Evolutionary conservation across 2,797 vertebrate genomes (phyloP).

Genomic region (Pseudochromis fuscus): DNA sequence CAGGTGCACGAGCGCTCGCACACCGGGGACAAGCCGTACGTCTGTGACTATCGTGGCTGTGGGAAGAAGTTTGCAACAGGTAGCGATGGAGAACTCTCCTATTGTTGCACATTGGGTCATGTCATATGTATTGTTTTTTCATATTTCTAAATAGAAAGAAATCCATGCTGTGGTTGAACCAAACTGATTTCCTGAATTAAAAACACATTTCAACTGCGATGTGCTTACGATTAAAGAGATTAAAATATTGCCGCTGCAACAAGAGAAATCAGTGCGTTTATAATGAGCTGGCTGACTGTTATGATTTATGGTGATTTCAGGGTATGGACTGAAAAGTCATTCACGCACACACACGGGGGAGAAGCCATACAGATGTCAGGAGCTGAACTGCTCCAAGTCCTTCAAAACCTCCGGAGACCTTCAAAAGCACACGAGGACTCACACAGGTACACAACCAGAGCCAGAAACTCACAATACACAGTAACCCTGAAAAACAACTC

Average conservation of each 20-base stretch:
- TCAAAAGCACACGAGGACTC: constrained; percentile 98
- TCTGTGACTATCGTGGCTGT: constrained; percentile 94
- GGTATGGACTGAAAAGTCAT: constrained; percentile 97
- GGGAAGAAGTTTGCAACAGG: constrained; percentile 99
- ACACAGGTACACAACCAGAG: constrained; percentile 90
- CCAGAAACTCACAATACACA: not conserved
- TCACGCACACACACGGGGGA: constrained; percentile 98
- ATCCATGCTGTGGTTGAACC: not conserved
- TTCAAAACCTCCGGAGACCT: constrained; percentile 99
- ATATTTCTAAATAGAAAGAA: not conserved
- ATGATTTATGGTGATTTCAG: constrained; percentile 72
- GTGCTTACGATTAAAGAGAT: no score
- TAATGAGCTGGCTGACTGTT: not conserved
- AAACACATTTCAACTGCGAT: no score
- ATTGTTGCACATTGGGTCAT: not conserved
- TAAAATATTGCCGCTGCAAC: not conserved
- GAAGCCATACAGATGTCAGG: constrained; percentile 97
- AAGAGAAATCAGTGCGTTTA: not conserved
- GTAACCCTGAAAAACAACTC: not conserved
- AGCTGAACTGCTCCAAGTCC: constrained; percentile 96
- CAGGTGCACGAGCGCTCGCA: constrained; percentile 99
- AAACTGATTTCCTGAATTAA: no score
- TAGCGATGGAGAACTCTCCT: constrained; percentile 57
- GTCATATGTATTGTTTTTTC: no score
- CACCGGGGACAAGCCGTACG: constrained; percentile 97